phyloP scores from a whole-genome alignment of 2,797 vertebrate species.

The Antennarius maculatus region DNA sequence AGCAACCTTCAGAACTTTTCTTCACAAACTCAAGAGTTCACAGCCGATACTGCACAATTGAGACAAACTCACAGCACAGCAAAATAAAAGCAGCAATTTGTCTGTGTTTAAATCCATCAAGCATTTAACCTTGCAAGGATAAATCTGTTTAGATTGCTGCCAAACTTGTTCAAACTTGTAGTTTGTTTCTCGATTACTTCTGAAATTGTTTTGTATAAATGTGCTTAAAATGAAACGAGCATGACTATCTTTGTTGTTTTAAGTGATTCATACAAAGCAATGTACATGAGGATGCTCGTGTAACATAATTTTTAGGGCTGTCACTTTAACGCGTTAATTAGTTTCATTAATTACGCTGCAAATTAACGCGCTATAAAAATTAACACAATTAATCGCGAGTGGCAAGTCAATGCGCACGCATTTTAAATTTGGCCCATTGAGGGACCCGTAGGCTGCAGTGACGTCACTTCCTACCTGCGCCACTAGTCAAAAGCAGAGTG shows the following conservation, averaged over 20 bases:
- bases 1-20: constrained; percentile 51
- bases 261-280: constrained; percentile 55
- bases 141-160: constrained; percentile 37
- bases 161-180: constrained; percentile 33
- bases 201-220: constrained; percentile 27
- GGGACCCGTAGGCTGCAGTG: too few relatives aligned
- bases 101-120: constrained; percentile 51
- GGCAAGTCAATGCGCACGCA: too few relatives aligned
- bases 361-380: too few relatives aligned
- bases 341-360: too few relatives aligned
- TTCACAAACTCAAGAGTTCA: constrained; percentile 25
- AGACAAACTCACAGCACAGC: constrained; percentile 35
- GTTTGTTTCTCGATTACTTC: constrained; percentile 39
- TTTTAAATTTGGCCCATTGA: too few relatives aligned
- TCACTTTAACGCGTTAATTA: too few relatives aligned
- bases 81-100: constrained; percentile 50
- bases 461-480: too few relatives aligned
- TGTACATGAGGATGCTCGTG: constrained; percentile 35
- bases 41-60: constrained; percentile 35
- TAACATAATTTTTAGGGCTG: constrained; percentile 50
- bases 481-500: too few relatives aligned
- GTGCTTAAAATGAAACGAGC: constrained; percentile 24
- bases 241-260: constrained; percentile 43
- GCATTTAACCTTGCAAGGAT: constrained; percentile 52
- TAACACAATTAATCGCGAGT: too few relatives aligned